A percentile compares a stretch with the other conserved stretches of the same genome.
Evolutionary conservation across 2,797 vertebrate species (phyloP).

Genomic region (Eidolon dupreanum): DNA sequence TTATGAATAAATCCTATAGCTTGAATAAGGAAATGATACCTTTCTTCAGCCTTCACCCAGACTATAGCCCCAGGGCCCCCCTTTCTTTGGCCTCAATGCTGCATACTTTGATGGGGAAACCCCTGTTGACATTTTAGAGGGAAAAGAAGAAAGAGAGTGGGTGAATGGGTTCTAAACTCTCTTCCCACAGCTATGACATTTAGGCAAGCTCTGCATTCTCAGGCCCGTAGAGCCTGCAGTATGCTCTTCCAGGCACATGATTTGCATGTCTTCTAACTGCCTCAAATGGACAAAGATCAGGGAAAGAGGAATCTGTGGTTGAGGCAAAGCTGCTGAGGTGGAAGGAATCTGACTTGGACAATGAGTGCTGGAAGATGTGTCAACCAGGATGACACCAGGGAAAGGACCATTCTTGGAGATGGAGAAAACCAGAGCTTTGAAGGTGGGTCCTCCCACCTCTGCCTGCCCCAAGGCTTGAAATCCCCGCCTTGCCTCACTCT

Average conservation of each 20-base stretch:
- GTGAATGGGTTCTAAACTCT: not conserved
- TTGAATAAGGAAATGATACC: not conserved
- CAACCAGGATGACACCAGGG: not conserved
- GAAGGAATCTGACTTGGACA: not conserved
- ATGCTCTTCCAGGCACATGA: not conserved
- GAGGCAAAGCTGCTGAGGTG: not conserved
- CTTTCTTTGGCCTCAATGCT: not conserved
- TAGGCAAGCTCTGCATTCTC: not conserved
- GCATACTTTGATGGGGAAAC: not conserved
- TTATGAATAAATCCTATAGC: not conserved
- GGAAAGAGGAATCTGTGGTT: not conserved
- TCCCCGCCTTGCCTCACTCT: not conserved
- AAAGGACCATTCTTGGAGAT: not conserved
- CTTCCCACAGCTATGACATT: not conserved
- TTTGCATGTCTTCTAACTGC: not conserved
- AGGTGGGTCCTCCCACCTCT: not conserved
- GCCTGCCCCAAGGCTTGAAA: not conserved
- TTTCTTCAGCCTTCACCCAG: not conserved
- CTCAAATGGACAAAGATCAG: not conserved
- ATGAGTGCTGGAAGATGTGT: not conserved
- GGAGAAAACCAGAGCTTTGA: not conserved
- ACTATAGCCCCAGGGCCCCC: not conserved
- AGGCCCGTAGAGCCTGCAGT: not conserved
- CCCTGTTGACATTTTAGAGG: not conserved
- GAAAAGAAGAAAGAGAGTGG: not conserved